A percentile compares a stretch with the other conserved stretches of the same genome.
Conservation (phyloP, 2,113 vertebrate species). For the Pleuronectes platessa region DNA sequence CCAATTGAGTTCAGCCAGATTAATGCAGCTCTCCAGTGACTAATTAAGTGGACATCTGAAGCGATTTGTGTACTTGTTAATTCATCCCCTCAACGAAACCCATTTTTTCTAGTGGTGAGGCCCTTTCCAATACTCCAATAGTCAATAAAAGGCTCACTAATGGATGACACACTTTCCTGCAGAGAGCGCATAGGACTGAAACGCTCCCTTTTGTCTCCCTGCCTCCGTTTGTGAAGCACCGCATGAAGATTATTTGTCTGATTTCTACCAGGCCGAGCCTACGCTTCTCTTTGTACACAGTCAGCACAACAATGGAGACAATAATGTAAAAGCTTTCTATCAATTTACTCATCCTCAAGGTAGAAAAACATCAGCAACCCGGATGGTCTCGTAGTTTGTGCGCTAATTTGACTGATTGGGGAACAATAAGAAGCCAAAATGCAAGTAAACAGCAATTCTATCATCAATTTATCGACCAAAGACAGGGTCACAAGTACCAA, state of each 20-base stretch:
- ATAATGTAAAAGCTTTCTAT: conserved; percentile 73
- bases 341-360: conserved; percentile 55
- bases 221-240: conserved; percentile 6
- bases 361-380: conserved; percentile 28
- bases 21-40: conserved; percentile 50
- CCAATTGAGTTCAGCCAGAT: conserved; percentile 60
- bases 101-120: conserved; percentile 21
- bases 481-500: conserved; percentile 1
- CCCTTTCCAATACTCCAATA: conserved; percentile 31
- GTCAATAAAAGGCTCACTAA: conserved; percentile 48
- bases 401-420: conserved; percentile 46
- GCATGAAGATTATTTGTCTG: conserved; percentile 41
- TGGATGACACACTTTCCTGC: conserved; percentile 53
- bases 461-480: conserved; percentile 28
- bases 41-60: conserved; percentile 59
- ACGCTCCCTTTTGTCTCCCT: conserved; percentile 18
- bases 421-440: conserved; percentile 43
- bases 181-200: conserved; percentile 9
- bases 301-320: conserved; percentile 50
- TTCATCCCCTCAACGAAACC: conserved; percentile 37
- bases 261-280: conserved; percentile 44
- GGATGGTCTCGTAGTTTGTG: conserved; percentile 12
- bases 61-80: conserved; percentile 47
- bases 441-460: conserved; percentile 47
- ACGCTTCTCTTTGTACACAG: conserved; percentile 33